Base-by-base conservation (phyloP, 2,888 invertebrate species). In the Coremacera marginata region DNA sequence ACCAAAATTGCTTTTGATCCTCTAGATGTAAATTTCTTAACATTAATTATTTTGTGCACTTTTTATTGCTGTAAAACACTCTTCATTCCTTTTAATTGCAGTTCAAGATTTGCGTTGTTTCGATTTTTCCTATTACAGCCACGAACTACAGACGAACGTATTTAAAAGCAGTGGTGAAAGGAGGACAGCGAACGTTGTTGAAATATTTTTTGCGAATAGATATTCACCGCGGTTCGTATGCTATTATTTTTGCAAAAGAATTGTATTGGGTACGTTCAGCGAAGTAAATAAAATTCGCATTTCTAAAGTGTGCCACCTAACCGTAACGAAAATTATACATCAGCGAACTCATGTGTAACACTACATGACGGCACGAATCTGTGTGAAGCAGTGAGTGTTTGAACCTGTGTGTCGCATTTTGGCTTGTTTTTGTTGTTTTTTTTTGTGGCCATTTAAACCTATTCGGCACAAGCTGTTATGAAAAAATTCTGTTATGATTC, bases 101-200 rank as follows among this genome's bases (percentile, higher is more conserved):
- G 25, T 52, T 65, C 25, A 63, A 63, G 44, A 34, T 63, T 63
- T 37, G 67, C 57, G 75, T 55, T 57, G 55, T 57, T 75, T 75
- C 55, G 75, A 67, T 75, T 75, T 75, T 75, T 75, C 37, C 67
- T 74, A 65, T 25, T 67, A 51, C 52, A 73, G 9, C 63, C 63
- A 73, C 73, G 72, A 72, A 60, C 37, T 70, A 19, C 57, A 71
- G 60, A 71, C 52, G 60, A 71, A 71, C 60, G 71, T 71, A 71
- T 71, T 71, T 37, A 71, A 71, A 70, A 52, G n/a, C 37, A 57
- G 31, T 55, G 55, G 70, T 71, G 71, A 60, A 60, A 60, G 60
- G 44, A 71, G 57, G 57, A 55, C 70, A 71, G 14, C 27, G 55
- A 34, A 57, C 31, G 37, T 27, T 65, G 65, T 65, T 65, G 60